These are phyloP conservation scores for Pogonomyrmex californicus DNA, from an alignment of 1,140 invertebrate species.

Conservation along the genomic window DNA sequence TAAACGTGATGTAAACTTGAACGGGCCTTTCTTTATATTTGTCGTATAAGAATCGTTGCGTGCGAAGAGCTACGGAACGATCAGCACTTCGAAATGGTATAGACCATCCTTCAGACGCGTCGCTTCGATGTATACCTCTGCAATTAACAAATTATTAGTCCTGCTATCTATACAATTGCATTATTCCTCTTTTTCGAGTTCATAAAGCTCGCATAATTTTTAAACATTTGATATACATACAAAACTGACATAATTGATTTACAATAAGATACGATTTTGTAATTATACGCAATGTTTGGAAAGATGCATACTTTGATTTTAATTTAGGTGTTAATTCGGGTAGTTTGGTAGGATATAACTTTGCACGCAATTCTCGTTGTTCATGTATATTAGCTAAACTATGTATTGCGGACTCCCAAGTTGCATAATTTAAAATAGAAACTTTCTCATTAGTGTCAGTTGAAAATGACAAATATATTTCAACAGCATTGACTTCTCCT, in stretches of 20 bases:
- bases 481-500: constrained; percentile 91
- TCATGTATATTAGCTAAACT: constrained; percentile 90
- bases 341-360: constrained; percentile 90
- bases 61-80: constrained; percentile 91
- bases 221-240: constrained; percentile 14
- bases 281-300: not conserved
- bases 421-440: constrained; percentile 90
- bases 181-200: not conserved
- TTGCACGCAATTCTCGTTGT: constrained; percentile 88
- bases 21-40: constrained; percentile 91
- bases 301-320: constrained; percentile 83
- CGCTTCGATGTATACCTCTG: constrained; percentile 89
- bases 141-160: constrained; percentile 67
- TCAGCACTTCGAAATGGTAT: constrained; percentile 94
- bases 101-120: constrained; percentile 90
- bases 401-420: constrained; percentile 94
- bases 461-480: constrained; percentile 89
- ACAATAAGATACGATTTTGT: constrained; percentile 32
- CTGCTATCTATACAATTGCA: not conserved
- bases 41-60: constrained; percentile 92
- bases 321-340: constrained; percentile 89
- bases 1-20: constrained; percentile 89
- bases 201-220: constrained; percentile 8
- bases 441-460: constrained; percentile 79
- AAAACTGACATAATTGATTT: not conserved